A percentile compares a stretch with the other conserved stretches of the same genome.
These are phyloP conservation scores for Melanerpes formicivorus DNA, from an alignment of 2,113 vertebrate species.

Conservation along the genomic window DNA sequence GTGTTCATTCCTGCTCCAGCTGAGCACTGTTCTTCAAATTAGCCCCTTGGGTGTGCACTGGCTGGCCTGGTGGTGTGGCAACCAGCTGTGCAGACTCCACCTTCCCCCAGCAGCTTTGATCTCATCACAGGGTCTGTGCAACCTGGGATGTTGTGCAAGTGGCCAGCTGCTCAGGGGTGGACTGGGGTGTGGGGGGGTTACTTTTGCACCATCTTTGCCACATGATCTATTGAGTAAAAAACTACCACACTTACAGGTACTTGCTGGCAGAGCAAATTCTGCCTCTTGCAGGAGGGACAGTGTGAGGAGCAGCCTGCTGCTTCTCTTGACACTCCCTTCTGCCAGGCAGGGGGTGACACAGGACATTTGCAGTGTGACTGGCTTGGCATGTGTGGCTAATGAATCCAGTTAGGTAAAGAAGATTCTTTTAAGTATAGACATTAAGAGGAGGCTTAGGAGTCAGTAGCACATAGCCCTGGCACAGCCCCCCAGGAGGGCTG, in stretches of 20 bases:
- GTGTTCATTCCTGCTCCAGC: neutral
- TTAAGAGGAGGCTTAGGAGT: constrained; percentile 29
- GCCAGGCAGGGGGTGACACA: neutral
- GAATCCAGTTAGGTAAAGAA: constrained; percentile 61
- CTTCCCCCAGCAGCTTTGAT: neutral
- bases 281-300: neutral
- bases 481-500: neutral
- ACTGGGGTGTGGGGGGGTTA: neutral
- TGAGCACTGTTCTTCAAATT: neutral
- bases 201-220: neutral
- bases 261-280: neutral
- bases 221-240: neutral
- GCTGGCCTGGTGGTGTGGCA: neutral
- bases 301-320: neutral
- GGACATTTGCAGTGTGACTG: constrained; percentile 3
- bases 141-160: neutral
- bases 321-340: neutral
- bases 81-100: neutral
- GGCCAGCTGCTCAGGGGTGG: neutral
- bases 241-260: neutral
- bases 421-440: constrained; percentile 27
- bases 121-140: neutral
- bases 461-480: neutral
- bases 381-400: constrained; percentile 48
- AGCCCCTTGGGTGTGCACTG: neutral